Base-by-base conservation (phyloP, 1,140 invertebrate species). In the Octopus sinensis region DNA sequence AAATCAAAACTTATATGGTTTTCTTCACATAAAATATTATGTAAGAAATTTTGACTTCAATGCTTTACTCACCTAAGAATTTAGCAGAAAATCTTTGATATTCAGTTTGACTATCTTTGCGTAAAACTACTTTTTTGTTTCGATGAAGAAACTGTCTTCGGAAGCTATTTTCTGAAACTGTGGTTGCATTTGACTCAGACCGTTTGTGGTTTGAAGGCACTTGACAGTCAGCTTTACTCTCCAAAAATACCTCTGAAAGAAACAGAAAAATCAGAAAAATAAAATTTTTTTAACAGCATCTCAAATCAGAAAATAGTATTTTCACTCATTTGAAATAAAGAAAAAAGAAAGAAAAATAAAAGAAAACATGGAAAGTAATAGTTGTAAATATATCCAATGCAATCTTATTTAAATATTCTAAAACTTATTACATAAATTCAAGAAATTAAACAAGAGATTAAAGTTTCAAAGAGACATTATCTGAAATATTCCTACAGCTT, bases 71-170 rank as follows among this genome's bases (percentile, higher is more conserved):
- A 89, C 88, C 88, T 84, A 87, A 88, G 13, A 86, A 81, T 79
- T 84, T 86, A 9, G 84, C 80, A 4, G 88, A 88, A 13, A 86
- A 81, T 54, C 88, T 71, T 73, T 87, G 86, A 80, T 88, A 89
- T 78, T 89, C 87, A 79, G 87, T 86, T 73, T 88, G 87, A 80
- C 87, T 89, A 80, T 89, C 85, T 53, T 86, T 83, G 9, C 88
- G 80, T 81, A 88, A 83, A 4, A 89, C 87, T 68, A 88, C 78
- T 52, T 86, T 85, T 83, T 86, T 87, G 13, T 86, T 82, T 17
- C 85, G 77, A 6, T 84, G 81, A 10, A 83, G 81, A 68, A 85
- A 89, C 56, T 86, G 79, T 7, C 81, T 81, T 76, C 86, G 85
- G 82, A 89, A 89, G 81, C 88, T 87, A 17, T 79, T 81, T 82